Evolutionary conservation across 2,888 invertebrate species (phyloP), one percentile per base, ranked within the genome.

Genomic region (Cheiracanthium punctorium): DNA sequence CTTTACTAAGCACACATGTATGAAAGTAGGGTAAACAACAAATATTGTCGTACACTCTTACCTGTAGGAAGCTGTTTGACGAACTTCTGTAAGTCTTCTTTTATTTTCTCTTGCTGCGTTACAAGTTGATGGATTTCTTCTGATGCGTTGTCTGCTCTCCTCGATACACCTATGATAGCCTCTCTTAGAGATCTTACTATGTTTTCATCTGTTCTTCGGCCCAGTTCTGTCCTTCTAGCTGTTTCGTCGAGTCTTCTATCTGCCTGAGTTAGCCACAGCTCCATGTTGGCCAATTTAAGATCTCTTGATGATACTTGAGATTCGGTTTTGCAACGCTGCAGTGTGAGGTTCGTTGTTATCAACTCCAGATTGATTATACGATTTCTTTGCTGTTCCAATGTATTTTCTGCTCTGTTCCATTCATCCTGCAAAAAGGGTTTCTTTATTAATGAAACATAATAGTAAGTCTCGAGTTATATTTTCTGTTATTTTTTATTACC

Each of bases 11-110:
- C n/a, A n/a, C n/a, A n/a, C n/a, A n/a, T n/a, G n/a, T n/a, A n/a
- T n/a, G n/a, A n/a, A n/a, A n/a, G n/a, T n/a, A n/a, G n/a, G n/a
- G n/a, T 37, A 37, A 37, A 7, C 37, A 37, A 7, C 7, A 37
- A 37, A 4, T 37, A 37, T 37, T 37, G 10, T 37, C 37, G 37
- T 37, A 37, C 10, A 24, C 12, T 1, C 70, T 67, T 17, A 87
- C 87, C 81, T 73, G 72, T 87, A 8, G 87, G 87, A 12, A 87
- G 41, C 14, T 64, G 64, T 8, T 72, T 67, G 24, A 82, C 58
- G 33, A 87, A 87, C 7, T 82, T 87, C 7, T 74, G 37, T 32
- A 87, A 14, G n/a, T 81, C 72, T 14, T 32, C 28, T 14, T 69
- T 52, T 10, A 75, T 1, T 37, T 33, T 33, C 5, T 17, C 37